Conservation (phyloP, 1,140 invertebrate species). For the Vanessa tameamea region DNA sequence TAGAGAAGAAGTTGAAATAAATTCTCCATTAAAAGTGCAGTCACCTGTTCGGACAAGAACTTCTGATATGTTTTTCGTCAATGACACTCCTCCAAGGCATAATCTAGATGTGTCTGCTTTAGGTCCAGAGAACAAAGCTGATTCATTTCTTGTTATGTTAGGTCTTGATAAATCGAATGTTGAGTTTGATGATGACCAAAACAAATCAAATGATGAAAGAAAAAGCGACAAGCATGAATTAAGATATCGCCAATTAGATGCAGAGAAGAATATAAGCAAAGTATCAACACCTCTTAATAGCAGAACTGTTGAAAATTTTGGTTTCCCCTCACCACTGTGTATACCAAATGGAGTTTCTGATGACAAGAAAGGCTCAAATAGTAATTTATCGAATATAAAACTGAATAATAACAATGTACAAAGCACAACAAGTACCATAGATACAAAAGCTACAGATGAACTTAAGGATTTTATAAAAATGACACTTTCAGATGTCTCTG, state of each 20-base stretch:
- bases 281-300: constrained; percentile 68
- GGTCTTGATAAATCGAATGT: constrained; percentile 67
- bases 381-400: constrained; percentile 51
- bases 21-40: constrained; percentile 49
- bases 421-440: constrained; percentile 35
- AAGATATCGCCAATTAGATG: constrained; percentile 56
- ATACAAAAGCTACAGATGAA: constrained; percentile 62
- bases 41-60: constrained; percentile 57
- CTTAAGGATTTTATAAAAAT: constrained; percentile 76
- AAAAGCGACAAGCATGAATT: constrained; percentile 60
- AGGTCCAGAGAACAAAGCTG: constrained; percentile 53
- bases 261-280: constrained; percentile 68
- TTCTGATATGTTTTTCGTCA: constrained; percentile 68
- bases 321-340: constrained; percentile 58
- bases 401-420: constrained; percentile 33
- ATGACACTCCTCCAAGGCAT: constrained; percentile 61
- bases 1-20: constrained; percentile 61
- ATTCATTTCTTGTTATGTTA: constrained; percentile 73
- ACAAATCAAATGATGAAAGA: constrained; percentile 57
- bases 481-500: constrained; percentile 67
- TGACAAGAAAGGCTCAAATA: constrained; percentile 49
- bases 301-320: constrained; percentile 53
- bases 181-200: constrained; percentile 56
- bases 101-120: constrained; percentile 46
- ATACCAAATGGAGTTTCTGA: constrained; percentile 57